A percentile compares a stretch with the other conserved stretches of the same genome.
phyloP scores from a whole-genome alignment of 2,888 invertebrate species.

The Sarcophaga rosellei region DNA sequence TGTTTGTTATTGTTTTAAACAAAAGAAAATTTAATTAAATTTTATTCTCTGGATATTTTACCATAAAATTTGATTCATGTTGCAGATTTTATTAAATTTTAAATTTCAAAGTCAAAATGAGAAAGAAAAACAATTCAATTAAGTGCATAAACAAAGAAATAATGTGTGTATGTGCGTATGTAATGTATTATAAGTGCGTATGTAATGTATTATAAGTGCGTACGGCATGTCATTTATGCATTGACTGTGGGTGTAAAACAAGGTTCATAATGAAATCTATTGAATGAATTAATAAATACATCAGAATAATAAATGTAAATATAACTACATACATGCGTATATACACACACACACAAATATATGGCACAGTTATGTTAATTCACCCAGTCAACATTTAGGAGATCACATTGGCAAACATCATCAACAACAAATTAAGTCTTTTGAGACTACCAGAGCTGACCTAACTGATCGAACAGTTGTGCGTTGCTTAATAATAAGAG shows the following conservation, averaged over 20 bases:
- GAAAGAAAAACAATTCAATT: background rate
- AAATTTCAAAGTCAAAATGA: background rate
- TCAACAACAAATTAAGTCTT: too few relatives aligned
- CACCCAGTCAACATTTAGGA: too few relatives aligned
- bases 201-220: background rate
- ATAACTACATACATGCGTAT: background rate
- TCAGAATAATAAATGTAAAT: background rate
- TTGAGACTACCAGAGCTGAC: too few relatives aligned
- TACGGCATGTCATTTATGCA: background rate
- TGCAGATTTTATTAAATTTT: background rate
- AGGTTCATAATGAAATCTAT: slow-evolving; percentile 9
- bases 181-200: background rate
- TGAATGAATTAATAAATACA: slow-evolving; percentile 4
- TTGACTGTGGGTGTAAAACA: slow-evolving; percentile 6
- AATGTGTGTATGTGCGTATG: background rate
- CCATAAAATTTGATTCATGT: background rate
- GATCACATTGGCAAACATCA: too few relatives aligned
- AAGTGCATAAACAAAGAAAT: background rate
- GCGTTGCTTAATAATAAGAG: too few relatives aligned
- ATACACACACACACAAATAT: background rate
- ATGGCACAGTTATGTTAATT: too few relatives aligned
- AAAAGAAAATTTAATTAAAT: background rate
- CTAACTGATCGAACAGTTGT: too few relatives aligned
- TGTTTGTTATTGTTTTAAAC: background rate
- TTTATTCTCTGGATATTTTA: background rate